Evolutionary conservation across 2,888 invertebrate species (phyloP).

Genomic region (Creontiades dilutus): DNA sequence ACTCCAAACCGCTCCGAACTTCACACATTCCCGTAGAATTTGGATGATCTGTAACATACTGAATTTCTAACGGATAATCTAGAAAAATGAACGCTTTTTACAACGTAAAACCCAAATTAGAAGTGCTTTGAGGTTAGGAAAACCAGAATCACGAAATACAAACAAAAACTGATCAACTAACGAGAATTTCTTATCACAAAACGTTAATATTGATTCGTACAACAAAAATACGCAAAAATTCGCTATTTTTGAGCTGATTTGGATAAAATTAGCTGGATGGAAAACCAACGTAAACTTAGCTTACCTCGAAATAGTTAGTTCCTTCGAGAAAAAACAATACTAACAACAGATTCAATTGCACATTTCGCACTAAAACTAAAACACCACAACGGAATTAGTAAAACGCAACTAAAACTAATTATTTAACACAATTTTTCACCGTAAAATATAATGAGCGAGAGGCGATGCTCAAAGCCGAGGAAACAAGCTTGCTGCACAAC

Average conservation of each 20-base stretch:
- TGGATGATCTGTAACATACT: neutral
- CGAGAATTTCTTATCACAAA: constrained; percentile 7
- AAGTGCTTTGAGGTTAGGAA: constrained; percentile 65
- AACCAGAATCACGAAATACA: constrained; percentile 37
- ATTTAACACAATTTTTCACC: constrained; percentile 48
- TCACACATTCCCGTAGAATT: neutral
- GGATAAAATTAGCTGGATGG: constrained; percentile 47
- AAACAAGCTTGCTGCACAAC: constrained; percentile 74
- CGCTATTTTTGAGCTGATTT: constrained; percentile 37
- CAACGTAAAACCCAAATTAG: constrained; percentile 62
- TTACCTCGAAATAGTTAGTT: constrained; percentile 71
- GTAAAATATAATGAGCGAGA: constrained; percentile 65
- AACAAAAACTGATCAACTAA: constrained; percentile 43
- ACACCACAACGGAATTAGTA: constrained; percentile 15
- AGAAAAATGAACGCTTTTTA: constrained; percentile 5
- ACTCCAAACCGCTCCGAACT: neutral
- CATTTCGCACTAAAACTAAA: constrained; percentile 14
- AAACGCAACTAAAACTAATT: constrained; percentile 18
- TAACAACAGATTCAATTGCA: constrained; percentile 43
- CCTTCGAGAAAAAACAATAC: constrained; percentile 33
- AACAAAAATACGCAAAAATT: constrained; percentile 17
- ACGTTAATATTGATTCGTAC: neutral
- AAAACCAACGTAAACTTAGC: constrained; percentile 71
- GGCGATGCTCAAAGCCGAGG: constrained; percentile 74
- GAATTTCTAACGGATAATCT: neutral